Evolutionary conservation across 30 jellyfish, hydroid and myxozoan species (phyloP).

Genomic region (Phacellophora camtschatica): DNA sequence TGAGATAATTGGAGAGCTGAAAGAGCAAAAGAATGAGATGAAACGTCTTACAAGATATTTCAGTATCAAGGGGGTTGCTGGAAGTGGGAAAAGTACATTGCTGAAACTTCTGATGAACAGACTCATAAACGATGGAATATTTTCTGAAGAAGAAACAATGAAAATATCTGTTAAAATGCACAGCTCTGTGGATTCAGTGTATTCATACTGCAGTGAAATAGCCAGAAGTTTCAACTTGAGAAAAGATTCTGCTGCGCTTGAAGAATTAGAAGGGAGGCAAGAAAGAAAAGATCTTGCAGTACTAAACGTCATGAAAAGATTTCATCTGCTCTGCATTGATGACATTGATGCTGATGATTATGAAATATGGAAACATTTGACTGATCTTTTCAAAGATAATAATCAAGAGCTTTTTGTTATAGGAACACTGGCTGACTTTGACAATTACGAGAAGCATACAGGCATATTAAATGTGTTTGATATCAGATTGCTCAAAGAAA

Average conservation of each 20-base stretch:
- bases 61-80: neutral
- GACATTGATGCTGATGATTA: conserved; percentile 33
- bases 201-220: conserved; percentile 7
- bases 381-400: neutral
- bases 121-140: neutral
- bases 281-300: conserved; percentile 20
- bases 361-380: neutral
- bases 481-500: neutral
- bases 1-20: neutral
- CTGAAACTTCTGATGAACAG: neutral
- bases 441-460: neutral
- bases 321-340: conserved; percentile 4
- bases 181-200: conserved; percentile 4
- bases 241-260: conserved; percentile 40
- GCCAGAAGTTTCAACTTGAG: conserved; percentile 3
- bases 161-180: neutral
- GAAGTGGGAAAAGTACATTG: conserved; percentile 11
- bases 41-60: neutral
- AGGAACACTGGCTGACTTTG: neutral
- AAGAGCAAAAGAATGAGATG: neutral
- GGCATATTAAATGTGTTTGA: too few relatives aligned
- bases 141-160: neutral
- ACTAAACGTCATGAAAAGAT: neutral
- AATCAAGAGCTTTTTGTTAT: neutral
- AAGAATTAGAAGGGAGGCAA: neutral